These are phyloP conservation scores for Galagoides demidoff DNA, from an alignment of 2,797 vertebrate genomes.

Conservation along the genomic window DNA sequence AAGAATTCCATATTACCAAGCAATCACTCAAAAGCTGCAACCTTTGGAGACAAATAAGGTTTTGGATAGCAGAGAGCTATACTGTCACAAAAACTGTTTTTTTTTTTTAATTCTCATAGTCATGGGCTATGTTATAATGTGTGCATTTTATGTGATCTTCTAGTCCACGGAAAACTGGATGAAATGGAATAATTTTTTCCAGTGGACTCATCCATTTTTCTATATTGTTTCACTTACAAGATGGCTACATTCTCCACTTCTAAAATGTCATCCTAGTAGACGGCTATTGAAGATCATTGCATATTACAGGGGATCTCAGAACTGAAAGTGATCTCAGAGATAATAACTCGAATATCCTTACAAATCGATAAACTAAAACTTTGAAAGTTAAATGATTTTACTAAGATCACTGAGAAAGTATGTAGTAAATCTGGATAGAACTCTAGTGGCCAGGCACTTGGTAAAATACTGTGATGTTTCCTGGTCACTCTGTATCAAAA, in stretches of 20 bases:
- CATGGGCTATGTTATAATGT: neutral
- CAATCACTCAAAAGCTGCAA: neutral
- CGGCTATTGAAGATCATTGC: neutral
- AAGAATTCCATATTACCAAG: conserved; percentile 33
- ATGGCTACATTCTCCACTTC: neutral
- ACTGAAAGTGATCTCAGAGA: neutral
- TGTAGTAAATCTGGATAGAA: neutral
- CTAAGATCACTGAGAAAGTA: neutral
- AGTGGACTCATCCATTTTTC: neutral
- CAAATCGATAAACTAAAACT: neutral
- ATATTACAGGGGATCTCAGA: neutral
- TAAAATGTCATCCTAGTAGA: neutral
- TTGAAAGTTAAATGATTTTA: neutral
- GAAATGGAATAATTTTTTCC: neutral
- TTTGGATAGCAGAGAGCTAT: neutral
- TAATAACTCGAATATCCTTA: neutral
- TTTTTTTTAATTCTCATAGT: too few species aligned
- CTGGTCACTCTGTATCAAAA: neutral
- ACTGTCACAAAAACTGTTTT: neutral
- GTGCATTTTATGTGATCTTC: neutral
- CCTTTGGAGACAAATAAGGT: neutral
- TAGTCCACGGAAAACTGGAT: neutral
- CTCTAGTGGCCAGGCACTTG: neutral
- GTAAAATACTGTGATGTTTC: neutral
- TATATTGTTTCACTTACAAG: neutral